Percentiles rank a stretch among this genome's conserved stretches.
Conservation (phyloP, 2,797 vertebrate genomes). For the Halcyon leucocephala region DNA sequence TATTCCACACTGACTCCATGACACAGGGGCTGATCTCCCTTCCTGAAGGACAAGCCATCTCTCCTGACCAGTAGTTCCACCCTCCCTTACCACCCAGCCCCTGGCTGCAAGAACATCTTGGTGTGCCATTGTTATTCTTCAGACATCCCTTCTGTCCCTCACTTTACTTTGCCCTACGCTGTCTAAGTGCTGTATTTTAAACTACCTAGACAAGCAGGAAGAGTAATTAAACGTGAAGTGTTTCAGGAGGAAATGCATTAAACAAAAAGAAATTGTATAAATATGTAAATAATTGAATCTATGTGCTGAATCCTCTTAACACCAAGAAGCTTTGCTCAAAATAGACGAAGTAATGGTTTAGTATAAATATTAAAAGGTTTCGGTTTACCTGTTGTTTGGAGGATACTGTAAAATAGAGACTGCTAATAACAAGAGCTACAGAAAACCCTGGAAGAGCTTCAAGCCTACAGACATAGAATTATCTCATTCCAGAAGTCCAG, state of each 20-base stretch:
- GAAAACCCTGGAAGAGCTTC: not conserved
- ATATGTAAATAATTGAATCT: constrained; percentile 50
- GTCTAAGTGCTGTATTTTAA: constrained; percentile 13
- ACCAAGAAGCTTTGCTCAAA: not conserved
- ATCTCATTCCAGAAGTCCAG: not conserved
- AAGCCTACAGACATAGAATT: not conserved
- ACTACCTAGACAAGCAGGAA: constrained; percentile 22
- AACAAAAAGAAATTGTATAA: constrained; percentile 22
- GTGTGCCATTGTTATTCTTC: not conserved
- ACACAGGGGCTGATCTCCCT: not conserved
- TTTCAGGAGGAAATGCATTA: not conserved
- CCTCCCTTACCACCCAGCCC: not conserved
- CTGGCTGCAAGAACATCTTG: not conserved
- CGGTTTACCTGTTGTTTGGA: constrained; percentile 27
- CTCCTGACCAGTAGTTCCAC: not conserved
- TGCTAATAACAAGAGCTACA: not conserved
- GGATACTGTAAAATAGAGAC: constrained; percentile 17
- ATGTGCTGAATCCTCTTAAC: constrained; percentile 12
- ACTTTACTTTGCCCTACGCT: not conserved
- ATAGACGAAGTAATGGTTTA: constrained; percentile 1
- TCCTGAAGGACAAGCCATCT: not conserved
- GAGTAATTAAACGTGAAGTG: constrained; percentile 5
- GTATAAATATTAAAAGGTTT: constrained; percentile 35
- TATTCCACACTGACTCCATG: not conserved
- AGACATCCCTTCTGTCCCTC: not conserved